A percentile compares a stretch with the other conserved stretches of the same genome.
These are phyloP conservation scores for Helobdella robusta DNA, from an alignment of 2,888 invertebrate species.

Conservation along the genomic window DNA sequence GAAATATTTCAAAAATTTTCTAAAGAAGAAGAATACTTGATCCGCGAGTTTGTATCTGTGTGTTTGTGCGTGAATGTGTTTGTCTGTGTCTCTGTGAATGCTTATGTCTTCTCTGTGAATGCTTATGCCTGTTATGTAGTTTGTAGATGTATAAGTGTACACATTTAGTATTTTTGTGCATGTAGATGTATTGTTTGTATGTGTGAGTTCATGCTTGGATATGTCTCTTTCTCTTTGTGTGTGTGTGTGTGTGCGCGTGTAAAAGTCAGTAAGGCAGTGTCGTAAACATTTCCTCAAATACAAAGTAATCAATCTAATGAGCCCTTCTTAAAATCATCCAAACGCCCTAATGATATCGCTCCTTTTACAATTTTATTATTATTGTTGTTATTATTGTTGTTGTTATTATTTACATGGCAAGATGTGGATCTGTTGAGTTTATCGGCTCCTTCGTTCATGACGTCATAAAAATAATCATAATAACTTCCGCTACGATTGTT, in stretches of 20 bases:
- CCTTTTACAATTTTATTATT: too few relatives aligned
- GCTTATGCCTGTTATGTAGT: neutral
- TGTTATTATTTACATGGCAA: too few relatives aligned
- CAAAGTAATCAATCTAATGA: neutral
- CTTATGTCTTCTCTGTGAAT: neutral
- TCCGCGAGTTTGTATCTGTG: constrained; percentile 4
- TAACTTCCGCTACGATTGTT: too few relatives aligned
- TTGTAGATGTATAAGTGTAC: neutral
- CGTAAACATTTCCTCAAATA: neutral
- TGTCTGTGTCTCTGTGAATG: constrained; percentile 12
- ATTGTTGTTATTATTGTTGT: too few relatives aligned
- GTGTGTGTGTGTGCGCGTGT: neutral
- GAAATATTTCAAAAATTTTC: too few relatives aligned
- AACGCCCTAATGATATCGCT: too few relatives aligned
- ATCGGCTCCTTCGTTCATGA: too few relatives aligned
- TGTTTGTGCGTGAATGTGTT: constrained; percentile 17
- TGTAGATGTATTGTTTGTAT: constrained; percentile 15
- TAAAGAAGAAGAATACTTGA: neutral
- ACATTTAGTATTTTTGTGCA: constrained; percentile 13
- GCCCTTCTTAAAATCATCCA: too few relatives aligned
- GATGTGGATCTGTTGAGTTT: too few relatives aligned
- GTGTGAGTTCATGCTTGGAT: constrained; percentile 14
- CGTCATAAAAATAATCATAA: too few relatives aligned
- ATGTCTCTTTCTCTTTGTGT: constrained; percentile 12
- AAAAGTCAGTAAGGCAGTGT: neutral